These are phyloP conservation scores for Plecturocebus donacophilus DNA, from an alignment of 2,113 vertebrate genomes.

Conservation along the genomic window DNA sequence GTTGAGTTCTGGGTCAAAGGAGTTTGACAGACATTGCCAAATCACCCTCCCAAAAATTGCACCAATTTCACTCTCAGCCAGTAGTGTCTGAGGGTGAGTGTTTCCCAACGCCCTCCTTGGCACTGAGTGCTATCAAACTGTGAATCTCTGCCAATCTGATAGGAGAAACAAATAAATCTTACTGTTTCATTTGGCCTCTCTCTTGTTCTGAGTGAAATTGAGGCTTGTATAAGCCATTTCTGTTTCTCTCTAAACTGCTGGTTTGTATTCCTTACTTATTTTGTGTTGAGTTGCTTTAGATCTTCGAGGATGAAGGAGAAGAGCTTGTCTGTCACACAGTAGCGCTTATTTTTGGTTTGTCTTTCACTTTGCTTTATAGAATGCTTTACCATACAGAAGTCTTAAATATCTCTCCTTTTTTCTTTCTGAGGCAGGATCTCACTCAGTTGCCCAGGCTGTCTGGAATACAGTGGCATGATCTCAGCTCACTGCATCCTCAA, in stretches of 20 bases:
- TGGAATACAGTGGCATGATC: no score
- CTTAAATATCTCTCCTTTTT: neutral
- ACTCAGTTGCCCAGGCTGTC: no score
- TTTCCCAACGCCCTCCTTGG: slow-evolving; percentile 9
- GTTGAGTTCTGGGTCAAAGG: slow-evolving; percentile 59
- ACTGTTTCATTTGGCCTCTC: neutral
- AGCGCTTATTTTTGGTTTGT: neutral
- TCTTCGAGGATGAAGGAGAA: neutral
- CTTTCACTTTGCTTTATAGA: neutral
- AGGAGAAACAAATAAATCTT: neutral
- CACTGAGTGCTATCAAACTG: neutral
- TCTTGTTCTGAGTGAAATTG: slow-evolving; percentile 3
- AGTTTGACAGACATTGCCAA: slow-evolving; percentile 53
- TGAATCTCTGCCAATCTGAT: neutral
- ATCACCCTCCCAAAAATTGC: neutral
- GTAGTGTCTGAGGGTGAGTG: neutral
- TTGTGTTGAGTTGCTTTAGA: neutral
- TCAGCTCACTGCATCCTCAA: no score
- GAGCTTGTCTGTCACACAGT: neutral
- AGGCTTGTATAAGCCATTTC: neutral
- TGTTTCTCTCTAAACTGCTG: neutral
- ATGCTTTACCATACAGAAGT: neutral
- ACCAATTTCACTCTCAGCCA: neutral
- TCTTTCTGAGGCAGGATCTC: no score
- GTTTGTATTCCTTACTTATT: neutral